These are phyloP conservation scores for Synergus laeviventris DNA, from an alignment of 2,888 invertebrate genomes.

Conservation along the genomic window DNA sequence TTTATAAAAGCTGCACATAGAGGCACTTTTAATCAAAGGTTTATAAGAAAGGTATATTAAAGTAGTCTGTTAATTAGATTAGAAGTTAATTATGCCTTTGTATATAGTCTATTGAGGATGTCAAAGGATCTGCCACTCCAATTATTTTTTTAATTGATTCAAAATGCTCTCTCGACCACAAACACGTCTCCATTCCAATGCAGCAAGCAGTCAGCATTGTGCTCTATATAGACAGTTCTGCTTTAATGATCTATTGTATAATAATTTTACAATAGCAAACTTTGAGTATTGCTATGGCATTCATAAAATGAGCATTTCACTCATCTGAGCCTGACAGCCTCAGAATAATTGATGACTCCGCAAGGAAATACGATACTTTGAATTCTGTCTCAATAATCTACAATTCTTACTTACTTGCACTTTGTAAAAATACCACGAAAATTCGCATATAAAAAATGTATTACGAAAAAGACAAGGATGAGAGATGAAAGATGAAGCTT, in stretches of 20 bases:
- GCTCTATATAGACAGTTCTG: constrained; percentile 45
- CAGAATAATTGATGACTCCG: constrained; percentile 2
- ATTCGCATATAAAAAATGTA: neutral
- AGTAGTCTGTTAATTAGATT: neutral
- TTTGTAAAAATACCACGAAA: neutral
- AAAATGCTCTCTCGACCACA: neutral
- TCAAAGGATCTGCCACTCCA: neutral
- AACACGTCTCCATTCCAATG: neutral
- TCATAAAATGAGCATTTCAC: constrained; percentile 27
- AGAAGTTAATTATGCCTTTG: neutral
- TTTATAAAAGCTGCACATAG: neutral
- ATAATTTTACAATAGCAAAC: constrained; percentile 35
- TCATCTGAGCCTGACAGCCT: constrained; percentile 4
- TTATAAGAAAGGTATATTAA: neutral
- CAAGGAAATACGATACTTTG: constrained; percentile 8
- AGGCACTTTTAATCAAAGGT: neutral
- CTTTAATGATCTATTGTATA: constrained; percentile 48
- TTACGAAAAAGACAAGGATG: neutral
- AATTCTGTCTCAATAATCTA: neutral
- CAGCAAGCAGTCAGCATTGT: constrained; percentile 39
- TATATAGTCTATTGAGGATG: neutral
- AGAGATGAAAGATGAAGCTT: neutral
- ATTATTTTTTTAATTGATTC: neutral
- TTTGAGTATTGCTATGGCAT: neutral
- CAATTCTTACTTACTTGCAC: neutral